phyloP scores from a whole-genome alignment of 2,888 invertebrate genomes.

The Acholoe squamosa region DNA sequence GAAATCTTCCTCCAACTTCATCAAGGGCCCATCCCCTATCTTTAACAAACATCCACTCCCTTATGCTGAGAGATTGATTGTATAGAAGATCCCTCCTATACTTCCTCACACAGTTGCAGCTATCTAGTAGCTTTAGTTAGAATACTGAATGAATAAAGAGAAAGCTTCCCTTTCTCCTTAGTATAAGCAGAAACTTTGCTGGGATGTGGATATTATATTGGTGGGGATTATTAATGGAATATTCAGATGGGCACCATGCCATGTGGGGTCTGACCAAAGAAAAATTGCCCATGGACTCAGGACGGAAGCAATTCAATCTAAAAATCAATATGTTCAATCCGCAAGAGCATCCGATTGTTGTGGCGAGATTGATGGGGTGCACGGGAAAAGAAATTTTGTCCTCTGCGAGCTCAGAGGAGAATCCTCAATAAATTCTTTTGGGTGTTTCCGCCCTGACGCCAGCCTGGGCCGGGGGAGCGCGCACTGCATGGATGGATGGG shows the following conservation, averaged over 20 bases:
- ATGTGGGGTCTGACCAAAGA: background rate
- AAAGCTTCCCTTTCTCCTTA: background rate
- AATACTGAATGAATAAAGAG: background rate
- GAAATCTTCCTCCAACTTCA: too few species aligned
- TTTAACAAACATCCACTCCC: too few species aligned
- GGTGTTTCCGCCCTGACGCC: background rate
- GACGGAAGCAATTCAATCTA: conserved; percentile 40
- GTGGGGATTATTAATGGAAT: background rate
- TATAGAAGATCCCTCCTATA: too few species aligned
- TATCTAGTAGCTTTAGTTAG: too few species aligned
- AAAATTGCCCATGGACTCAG: background rate
- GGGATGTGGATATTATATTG: background rate
- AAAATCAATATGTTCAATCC: conserved; percentile 38
- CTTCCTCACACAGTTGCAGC: too few species aligned
- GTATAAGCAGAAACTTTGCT: background rate
- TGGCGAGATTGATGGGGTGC: conserved; percentile 30
- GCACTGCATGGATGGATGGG: background rate
- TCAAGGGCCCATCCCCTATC: too few species aligned
- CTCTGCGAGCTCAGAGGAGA: background rate
- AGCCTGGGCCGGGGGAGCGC: background rate
- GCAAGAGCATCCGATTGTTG: conserved; percentile 23
- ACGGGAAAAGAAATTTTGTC: conserved; percentile 3
- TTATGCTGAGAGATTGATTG: too few species aligned
- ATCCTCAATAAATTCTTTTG: conserved; percentile 24
- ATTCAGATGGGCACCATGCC: background rate